A percentile compares a stretch with the other conserved stretches of the same genome.
These are phyloP conservation scores for Actinostola sp. DNA, from an alignment of 92 coral and sea anemone genomes.

Conservation along the genomic window DNA sequence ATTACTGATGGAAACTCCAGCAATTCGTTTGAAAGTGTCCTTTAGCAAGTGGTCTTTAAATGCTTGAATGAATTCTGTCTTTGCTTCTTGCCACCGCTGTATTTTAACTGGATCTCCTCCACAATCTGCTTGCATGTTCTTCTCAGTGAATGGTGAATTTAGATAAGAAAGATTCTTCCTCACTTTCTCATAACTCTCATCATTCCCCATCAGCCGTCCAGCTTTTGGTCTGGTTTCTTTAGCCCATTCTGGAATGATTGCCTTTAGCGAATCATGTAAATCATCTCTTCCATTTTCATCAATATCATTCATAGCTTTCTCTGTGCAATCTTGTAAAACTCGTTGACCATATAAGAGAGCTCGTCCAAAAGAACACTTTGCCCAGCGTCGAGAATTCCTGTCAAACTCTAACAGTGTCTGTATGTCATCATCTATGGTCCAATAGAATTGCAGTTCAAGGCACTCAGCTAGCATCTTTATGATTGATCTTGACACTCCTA, in stretches of 20 bases:
- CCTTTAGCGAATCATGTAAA: not conserved
- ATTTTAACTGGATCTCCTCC: conserved; percentile 23
- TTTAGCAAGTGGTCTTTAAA: conserved; percentile 20
- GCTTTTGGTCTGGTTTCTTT: conserved; percentile 2
- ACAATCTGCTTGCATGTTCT: conserved; percentile 28
- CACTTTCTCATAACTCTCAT: conserved; percentile 2
- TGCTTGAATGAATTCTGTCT: conserved; percentile 17
- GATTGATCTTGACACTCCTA: conserved; percentile 45
- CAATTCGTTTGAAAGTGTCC: conserved; percentile 26
- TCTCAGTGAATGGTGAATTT: conserved; percentile 28
- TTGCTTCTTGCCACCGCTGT: not conserved
- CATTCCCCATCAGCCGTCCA: conserved; percentile 1
- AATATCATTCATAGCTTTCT: conserved; percentile 20
- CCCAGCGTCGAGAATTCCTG: conserved; percentile 40
- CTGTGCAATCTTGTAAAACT: conserved; percentile 42
- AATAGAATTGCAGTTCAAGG: conserved; percentile 35
- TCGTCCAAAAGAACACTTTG: conserved; percentile 38
- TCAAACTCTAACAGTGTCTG: conserved; percentile 33
- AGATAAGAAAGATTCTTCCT: conserved; percentile 29
- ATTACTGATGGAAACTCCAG: conserved; percentile 51
- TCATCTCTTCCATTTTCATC: not conserved
- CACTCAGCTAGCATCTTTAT: conserved; percentile 47
- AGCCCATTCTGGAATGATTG: conserved; percentile 30
- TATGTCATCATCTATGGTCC: conserved; percentile 61
- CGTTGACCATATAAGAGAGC: conserved; percentile 52